Evolutionary conservation across 2,888 invertebrate genomes (phyloP).

Genomic region (Cremastinae sp.): DNA sequence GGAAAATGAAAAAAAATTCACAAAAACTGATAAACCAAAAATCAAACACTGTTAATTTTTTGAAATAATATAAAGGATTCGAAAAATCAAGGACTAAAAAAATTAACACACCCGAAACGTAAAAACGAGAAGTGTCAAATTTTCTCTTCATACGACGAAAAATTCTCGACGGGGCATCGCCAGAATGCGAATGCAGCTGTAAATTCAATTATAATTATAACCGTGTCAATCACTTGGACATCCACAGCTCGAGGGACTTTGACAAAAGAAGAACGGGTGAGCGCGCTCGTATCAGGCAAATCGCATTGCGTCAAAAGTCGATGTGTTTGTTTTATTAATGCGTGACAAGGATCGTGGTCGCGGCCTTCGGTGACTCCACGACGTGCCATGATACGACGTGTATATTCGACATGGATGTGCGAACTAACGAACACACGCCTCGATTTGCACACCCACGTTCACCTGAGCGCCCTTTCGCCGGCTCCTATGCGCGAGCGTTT

Average conservation of each 20-base stretch:
- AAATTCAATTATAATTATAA: slow-evolving; percentile 47
- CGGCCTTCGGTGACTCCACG: slow-evolving; percentile 71
- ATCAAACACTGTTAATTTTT: too few species aligned
- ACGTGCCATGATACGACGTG: slow-evolving; percentile 43
- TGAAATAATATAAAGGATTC: too few species aligned
- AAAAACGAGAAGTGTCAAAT: too few species aligned
- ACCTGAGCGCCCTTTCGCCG: slow-evolving; percentile 52
- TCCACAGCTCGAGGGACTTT: slow-evolving; percentile 37
- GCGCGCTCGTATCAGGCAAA: slow-evolving; percentile 9
- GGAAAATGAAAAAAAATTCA: too few species aligned
- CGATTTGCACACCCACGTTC: slow-evolving; percentile 47
- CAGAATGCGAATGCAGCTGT: slow-evolving; percentile 11
- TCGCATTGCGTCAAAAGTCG: slow-evolving; percentile 74
- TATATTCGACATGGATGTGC: slow-evolving; percentile 15
- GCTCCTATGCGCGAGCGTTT: slow-evolving; percentile 15
- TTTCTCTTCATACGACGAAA: not conserved
- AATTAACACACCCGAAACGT: too few species aligned
- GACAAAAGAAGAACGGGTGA: slow-evolving; percentile 30
- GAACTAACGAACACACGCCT: slow-evolving; percentile 23
- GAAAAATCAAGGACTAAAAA: too few species aligned
- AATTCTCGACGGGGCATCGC: not conserved
- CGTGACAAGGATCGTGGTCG: slow-evolving; percentile 64
- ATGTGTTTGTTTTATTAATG: slow-evolving; percentile 80
- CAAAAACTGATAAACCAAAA: too few species aligned
- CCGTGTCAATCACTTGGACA: slow-evolving; percentile 46